These are phyloP conservation scores for Cryptoleucopteryx plumbea DNA, from an alignment of 2,113 vertebrate species.

Conservation along the genomic window DNA sequence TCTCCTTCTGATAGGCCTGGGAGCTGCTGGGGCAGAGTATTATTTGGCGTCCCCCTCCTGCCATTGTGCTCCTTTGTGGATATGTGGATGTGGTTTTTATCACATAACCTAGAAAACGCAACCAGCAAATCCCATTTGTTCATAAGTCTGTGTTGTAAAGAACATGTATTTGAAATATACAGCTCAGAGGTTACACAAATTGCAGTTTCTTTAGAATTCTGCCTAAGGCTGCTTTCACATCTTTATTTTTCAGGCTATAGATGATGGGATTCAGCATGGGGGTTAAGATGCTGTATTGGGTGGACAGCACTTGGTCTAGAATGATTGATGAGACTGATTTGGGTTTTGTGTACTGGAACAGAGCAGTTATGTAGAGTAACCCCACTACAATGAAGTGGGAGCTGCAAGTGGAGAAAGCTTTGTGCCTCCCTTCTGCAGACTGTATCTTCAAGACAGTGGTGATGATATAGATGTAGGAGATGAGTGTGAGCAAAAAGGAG, in stretches of 20 bases:
- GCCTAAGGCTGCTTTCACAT: not conserved
- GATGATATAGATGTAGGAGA: not conserved
- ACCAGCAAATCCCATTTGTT: not conserved
- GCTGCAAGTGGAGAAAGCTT: not conserved
- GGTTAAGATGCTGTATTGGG: not conserved
- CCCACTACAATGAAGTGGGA: not conserved
- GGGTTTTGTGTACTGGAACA: not conserved
- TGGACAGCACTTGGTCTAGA: not conserved
- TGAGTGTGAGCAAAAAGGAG: not conserved
- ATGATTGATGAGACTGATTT: not conserved
- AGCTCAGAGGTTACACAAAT: not conserved
- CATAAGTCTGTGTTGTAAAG: not conserved
- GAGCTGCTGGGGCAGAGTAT: too few species aligned
- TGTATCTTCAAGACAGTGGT: not conserved
- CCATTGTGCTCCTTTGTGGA: not conserved
- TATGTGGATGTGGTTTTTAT: not conserved
- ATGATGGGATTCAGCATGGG: not conserved
- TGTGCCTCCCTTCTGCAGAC: not conserved
- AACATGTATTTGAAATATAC: not conserved
- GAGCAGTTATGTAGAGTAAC: not conserved
- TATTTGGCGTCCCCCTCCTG: not conserved
- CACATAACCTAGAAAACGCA: not conserved
- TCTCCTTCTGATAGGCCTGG: not conserved
- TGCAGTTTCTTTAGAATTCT: not conserved
- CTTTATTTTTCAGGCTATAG: not conserved